Percentiles rank a stretch among this genome's conserved stretches.
phyloP scores from a whole-genome alignment of 2,888 invertebrate species.

The Macrophya annulata region DNA sequence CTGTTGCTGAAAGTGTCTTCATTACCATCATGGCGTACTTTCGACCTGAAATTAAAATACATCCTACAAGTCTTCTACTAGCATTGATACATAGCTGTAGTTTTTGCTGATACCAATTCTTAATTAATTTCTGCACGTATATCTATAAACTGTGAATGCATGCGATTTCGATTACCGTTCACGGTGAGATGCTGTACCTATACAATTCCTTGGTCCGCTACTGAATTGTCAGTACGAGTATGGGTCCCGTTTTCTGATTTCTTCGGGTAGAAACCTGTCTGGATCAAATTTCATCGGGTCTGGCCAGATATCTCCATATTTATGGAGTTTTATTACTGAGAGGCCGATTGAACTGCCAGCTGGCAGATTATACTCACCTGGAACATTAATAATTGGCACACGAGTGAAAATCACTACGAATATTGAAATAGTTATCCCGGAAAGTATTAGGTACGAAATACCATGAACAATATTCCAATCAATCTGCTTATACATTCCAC shows the following conservation, averaged over 20 bases:
- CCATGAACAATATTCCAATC: background rate
- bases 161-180: background rate
- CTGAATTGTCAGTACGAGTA: conserved; percentile 67
- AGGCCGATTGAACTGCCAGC: conserved; percentile 63
- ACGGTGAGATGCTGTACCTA: conserved; percentile 64
- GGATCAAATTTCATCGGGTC: conserved; percentile 70
- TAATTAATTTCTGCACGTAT: background rate
- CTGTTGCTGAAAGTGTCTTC: conserved; percentile 76
- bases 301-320: conserved; percentile 64
- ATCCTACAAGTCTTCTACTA: background rate
- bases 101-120: conserved; percentile 43
- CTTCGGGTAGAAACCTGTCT: conserved; percentile 69
- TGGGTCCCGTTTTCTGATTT: conserved; percentile 65
- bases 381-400: background rate
- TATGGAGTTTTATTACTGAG: conserved; percentile 63
- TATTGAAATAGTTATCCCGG: background rate
- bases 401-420: too few relatives aligned
- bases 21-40: conserved; percentile 79
- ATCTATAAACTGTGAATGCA: too few relatives aligned
- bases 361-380: conserved; percentile 63
- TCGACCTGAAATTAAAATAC: conserved; percentile 68
- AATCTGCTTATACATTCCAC: background rate
- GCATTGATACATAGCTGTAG: background rate
- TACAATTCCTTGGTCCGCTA: conserved; percentile 67
- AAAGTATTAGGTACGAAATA: background rate